A percentile compares a stretch with the other conserved stretches of the same genome.
phyloP scores from a whole-genome alignment of 2,797 vertebrate species.

The Mallotus villosus region DNA sequence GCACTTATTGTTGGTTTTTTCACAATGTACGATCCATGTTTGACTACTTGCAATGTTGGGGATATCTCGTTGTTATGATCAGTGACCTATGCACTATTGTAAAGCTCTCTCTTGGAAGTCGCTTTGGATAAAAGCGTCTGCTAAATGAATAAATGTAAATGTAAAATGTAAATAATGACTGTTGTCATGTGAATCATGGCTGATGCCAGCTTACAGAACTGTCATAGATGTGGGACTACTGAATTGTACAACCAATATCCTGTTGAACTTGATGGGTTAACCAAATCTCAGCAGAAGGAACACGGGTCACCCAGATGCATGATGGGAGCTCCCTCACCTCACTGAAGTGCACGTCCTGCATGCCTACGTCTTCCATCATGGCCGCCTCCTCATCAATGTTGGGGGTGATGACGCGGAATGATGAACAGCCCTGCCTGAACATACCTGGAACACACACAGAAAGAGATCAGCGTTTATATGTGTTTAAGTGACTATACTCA shows the following conservation, averaged over 20 bases:
- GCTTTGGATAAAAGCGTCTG: no score
- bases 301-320: background rate
- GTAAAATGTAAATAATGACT: no score
- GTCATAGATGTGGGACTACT: background rate
- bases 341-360: slow-evolving; percentile 98
- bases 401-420: slow-evolving; percentile 95
- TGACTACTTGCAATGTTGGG: no score
- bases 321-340: slow-evolving; percentile 73
- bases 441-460: slow-evolving; percentile 69
- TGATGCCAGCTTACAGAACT: background rate
- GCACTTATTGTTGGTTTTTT: no score
- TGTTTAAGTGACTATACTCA: no score
- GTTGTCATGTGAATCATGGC: background rate
- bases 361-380: slow-evolving; percentile 99
- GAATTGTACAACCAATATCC: background rate
- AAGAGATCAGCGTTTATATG: background rate
- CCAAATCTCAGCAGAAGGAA: background rate
- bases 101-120: no score
- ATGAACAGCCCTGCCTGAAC: slow-evolving; percentile 92
- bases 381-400: slow-evolving; percentile 99
- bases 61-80: no score
- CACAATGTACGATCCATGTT: no score
- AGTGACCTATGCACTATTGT: no score
- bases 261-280: background rate
- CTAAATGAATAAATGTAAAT: no score